Conservation (phyloP, 1,140 invertebrate genomes). For the Bombus terrestris region DNA sequence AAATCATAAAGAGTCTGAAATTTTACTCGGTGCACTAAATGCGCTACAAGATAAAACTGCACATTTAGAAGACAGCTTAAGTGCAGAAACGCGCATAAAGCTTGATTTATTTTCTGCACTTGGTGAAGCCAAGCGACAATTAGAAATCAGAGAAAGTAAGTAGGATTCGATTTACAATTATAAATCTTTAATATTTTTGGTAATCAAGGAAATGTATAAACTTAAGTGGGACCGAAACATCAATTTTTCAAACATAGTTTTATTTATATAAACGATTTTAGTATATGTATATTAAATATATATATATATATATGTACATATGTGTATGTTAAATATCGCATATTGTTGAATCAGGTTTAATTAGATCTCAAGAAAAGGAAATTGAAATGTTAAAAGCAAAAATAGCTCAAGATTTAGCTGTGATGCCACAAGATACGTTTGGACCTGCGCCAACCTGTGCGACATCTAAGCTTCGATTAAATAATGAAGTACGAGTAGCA, state of each 20-base stretch:
- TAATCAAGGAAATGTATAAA: neutral
- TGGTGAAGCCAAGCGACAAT: constrained; percentile 95
- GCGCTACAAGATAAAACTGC: constrained; percentile 94
- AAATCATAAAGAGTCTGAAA: constrained; percentile 90
- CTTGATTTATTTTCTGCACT: constrained; percentile 97
- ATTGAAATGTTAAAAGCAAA: constrained; percentile 94
- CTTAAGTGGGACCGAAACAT: too few relatives aligned
- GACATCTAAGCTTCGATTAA: constrained; percentile 85
- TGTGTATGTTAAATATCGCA: neutral
- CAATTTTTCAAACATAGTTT: neutral
- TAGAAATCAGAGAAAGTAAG: constrained; percentile 96
- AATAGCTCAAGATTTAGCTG: constrained; percentile 94
- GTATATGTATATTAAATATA: neutral
- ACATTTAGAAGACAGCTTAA: constrained; percentile 95
- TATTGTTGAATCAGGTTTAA: constrained; percentile 84
- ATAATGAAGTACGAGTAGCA: constrained; percentile 78
- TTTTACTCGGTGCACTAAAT: constrained; percentile 90
- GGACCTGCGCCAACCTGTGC: constrained; percentile 79
- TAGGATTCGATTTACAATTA: constrained; percentile 51
- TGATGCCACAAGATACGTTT: constrained; percentile 92
- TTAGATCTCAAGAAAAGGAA: constrained; percentile 93
- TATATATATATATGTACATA: neutral
- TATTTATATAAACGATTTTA: neutral
- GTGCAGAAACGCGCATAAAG: constrained; percentile 97
- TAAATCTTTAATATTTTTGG: neutral